Percentiles rank a stretch among this genome's conserved stretches.
phyloP scores from a whole-genome alignment of 2,888 invertebrate genomes.

The Drosophila birchii region DNA sequence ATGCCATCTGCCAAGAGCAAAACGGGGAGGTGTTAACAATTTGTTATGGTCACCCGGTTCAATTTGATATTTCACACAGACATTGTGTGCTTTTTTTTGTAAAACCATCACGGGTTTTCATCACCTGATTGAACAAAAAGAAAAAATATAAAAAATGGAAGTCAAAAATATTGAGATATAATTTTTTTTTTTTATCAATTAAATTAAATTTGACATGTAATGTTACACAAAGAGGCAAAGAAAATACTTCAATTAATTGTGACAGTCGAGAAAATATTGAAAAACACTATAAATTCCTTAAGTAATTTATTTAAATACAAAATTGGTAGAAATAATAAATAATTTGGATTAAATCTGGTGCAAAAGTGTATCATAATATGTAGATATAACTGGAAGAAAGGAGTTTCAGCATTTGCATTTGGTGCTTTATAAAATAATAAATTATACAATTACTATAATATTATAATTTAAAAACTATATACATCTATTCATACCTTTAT shows the following conservation, averaged over 20 bases:
- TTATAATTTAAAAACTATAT: not conserved
- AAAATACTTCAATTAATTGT: not conserved
- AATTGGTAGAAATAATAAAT: not conserved
- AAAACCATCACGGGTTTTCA: conserved; percentile 20
- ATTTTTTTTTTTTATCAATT: too few species aligned
- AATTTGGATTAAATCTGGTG: not conserved
- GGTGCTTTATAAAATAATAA: not conserved
- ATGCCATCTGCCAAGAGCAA: conserved; percentile 35
- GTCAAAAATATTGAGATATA: too few species aligned
- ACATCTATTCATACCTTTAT: too few species aligned
- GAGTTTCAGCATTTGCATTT: too few species aligned
- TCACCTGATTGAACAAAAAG: conserved; percentile 10
- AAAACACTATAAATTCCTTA: not conserved
- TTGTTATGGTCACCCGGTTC: conserved; percentile 20
- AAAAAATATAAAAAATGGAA: not conserved
- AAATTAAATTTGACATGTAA: too few species aligned
- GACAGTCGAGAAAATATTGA: not conserved
- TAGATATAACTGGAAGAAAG: not conserved
- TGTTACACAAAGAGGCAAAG: not conserved
- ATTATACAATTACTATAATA: not conserved
- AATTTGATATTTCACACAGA: conserved; percentile 6
- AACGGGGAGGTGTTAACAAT: conserved; percentile 20
- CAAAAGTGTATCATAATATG: not conserved
- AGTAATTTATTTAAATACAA: not conserved
- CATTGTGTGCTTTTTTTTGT: not conserved